phyloP scores from a whole-genome alignment of 2,113 vertebrate genomes.

The Triplophysa siluroides region DNA sequence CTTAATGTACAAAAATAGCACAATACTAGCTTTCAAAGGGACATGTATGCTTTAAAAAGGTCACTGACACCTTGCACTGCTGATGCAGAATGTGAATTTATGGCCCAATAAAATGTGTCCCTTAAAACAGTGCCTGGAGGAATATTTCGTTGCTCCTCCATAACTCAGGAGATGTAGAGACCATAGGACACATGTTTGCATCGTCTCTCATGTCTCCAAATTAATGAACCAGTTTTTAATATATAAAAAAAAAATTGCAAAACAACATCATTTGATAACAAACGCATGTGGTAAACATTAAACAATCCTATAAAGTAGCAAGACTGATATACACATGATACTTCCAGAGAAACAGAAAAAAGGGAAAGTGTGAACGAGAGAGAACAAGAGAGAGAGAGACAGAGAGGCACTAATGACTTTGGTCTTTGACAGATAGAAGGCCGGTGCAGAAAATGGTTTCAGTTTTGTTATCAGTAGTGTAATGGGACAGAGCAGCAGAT shows the following conservation, averaged over 20 bases:
- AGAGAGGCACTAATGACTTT: conserved; percentile 7
- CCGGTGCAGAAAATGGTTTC: conserved; percentile 22
- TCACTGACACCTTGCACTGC: not conserved
- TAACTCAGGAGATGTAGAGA: too few relatives aligned
- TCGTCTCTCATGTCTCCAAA: too few relatives aligned
- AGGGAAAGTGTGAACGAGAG: conserved; percentile 16
- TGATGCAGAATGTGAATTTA: not conserved
- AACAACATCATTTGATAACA: not conserved
- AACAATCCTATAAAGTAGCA: not conserved
- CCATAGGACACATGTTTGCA: too few relatives aligned
- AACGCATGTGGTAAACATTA: not conserved
- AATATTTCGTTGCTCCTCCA: too few relatives aligned
- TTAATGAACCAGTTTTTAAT: not conserved
- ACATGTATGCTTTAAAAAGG: conserved; percentile 18
- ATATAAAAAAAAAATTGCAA: not conserved
- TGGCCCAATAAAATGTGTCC: not conserved
- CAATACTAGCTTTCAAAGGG: not conserved
- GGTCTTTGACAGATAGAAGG: conserved; percentile 18
- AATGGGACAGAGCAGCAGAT: conserved; percentile 23
- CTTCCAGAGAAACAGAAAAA: conserved; percentile 48
- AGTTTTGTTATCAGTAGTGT: conserved; percentile 31
- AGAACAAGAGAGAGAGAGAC: conserved; percentile 48
- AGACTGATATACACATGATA: not conserved
- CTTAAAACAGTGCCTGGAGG: not conserved
- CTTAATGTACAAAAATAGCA: conserved; percentile 27